A percentile compares a stretch with the other conserved stretches of the same genome.
These are phyloP conservation scores for Heliconius hortense DNA, from an alignment of 2,888 invertebrate genomes.

Conservation along the genomic window DNA sequence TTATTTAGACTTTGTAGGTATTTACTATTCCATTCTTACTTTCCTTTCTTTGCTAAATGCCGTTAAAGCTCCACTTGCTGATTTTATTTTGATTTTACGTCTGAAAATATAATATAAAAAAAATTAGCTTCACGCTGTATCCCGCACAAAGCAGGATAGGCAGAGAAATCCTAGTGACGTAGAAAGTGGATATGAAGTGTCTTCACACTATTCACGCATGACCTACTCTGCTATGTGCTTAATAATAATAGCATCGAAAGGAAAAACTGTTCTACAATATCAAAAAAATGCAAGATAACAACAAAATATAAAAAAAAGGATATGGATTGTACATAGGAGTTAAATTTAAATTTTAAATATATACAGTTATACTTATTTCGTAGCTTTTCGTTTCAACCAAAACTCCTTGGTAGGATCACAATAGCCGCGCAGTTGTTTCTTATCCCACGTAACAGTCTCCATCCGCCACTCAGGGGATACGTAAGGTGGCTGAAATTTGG, in stretches of 20 bases:
- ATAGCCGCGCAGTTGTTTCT: slow-evolving; percentile 50
- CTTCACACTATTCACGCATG: no score
- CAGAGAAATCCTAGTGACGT: no score
- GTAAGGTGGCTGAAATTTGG: slow-evolving; percentile 44
- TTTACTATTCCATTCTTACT: not conserved
- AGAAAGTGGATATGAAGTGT: no score
- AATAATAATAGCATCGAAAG: no score
- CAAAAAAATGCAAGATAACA: no score
- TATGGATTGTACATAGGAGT: not conserved
- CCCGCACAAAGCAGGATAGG: no score
- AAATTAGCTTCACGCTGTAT: no score
- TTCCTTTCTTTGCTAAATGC: not conserved
- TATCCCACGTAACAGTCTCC: slow-evolving; percentile 60
- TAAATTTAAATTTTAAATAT: no score
- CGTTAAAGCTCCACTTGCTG: not conserved
- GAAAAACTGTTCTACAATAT: no score
- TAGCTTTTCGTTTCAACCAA: slow-evolving; percentile 47
- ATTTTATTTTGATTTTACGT: not conserved
- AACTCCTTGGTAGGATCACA: slow-evolving; percentile 52
- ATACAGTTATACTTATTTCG: slow-evolving; percentile 27
- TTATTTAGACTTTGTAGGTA: not conserved
- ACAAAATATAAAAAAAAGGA: no score
- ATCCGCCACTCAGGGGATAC: slow-evolving; percentile 65
- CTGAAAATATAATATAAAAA: not conserved
- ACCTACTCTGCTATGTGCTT: no score